Conservation (phyloP, 2,113 vertebrate species). For the Columbina picui region DNA sequence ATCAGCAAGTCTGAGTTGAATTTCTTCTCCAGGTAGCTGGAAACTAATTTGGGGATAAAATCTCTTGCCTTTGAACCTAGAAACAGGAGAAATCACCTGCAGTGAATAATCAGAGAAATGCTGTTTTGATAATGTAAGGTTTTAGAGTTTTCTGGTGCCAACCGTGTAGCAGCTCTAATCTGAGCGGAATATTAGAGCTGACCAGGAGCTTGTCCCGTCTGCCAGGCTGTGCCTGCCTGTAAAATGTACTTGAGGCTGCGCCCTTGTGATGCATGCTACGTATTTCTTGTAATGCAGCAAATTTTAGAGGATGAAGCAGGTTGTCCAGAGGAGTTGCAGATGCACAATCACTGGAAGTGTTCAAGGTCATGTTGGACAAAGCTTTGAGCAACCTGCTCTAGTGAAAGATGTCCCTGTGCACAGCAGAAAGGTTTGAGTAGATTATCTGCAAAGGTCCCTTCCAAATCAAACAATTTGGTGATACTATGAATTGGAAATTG, state of each 20-base stretch:
- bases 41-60: conserved; percentile 80
- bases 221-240: neutral
- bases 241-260: neutral
- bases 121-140: neutral
- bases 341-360: too few species aligned
- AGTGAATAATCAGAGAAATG: neutral
- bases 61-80: conserved; percentile 65
- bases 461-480: too few species aligned
- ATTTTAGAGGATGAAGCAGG: neutral
- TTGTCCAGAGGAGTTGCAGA: too few species aligned
- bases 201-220: neutral
- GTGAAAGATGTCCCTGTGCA: too few species aligned
- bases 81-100: neutral
- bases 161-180: neutral
- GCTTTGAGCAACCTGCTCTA: too few species aligned
- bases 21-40: conserved; percentile 86
- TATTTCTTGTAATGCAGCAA: neutral
- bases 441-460: too few species aligned
- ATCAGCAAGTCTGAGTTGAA: conserved; percentile 87
- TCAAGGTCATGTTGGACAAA: too few species aligned
- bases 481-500: neutral
- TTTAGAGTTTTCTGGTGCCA: neutral
- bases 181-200: neutral
- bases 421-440: too few species aligned
- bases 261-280: neutral